Evolutionary conservation across 2,888 invertebrate genomes (phyloP).

Genomic region (Acronicta leporina): DNA sequence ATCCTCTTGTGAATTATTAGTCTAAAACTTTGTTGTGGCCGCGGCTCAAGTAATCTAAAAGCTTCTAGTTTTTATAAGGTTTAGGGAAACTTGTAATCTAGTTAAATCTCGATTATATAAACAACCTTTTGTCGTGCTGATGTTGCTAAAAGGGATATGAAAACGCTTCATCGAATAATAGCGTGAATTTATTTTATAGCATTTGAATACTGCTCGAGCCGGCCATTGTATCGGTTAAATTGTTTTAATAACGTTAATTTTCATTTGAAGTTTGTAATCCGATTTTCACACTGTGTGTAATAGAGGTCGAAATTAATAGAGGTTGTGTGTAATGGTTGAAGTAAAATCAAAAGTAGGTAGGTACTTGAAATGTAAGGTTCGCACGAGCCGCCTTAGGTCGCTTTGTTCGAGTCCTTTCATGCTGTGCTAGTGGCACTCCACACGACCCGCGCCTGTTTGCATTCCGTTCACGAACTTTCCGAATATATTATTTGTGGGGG

Average conservation of each 20-base stretch:
- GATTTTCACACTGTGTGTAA: constrained; percentile 49
- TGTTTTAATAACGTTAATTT: constrained; percentile 59
- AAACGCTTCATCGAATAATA: constrained; percentile 64
- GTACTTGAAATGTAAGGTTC: constrained; percentile 63
- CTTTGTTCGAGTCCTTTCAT: constrained; percentile 80
- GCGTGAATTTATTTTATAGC: constrained; percentile 52
- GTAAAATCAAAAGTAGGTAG: constrained; percentile 57
- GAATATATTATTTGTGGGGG: constrained; percentile 84
- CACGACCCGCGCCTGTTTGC: constrained; percentile 78
- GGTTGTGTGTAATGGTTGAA: constrained; percentile 53
- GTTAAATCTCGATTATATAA: constrained; percentile 57
- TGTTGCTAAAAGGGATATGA: constrained; percentile 45
- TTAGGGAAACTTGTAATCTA: constrained; percentile 61
- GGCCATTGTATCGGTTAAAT: constrained; percentile 53
- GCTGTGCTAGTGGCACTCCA: constrained; percentile 74
- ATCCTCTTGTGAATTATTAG: constrained; percentile 80
- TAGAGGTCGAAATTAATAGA: constrained; percentile 54
- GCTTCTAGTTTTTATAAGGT: constrained; percentile 71
- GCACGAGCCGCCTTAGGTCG: constrained; percentile 70
- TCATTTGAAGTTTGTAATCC: constrained; percentile 54
- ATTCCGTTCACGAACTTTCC: constrained; percentile 85
- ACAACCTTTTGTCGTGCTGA: constrained; percentile 38
- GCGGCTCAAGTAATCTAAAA: constrained; percentile 74
- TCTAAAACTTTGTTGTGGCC: constrained; percentile 79
- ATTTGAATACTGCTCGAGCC: constrained; percentile 52